Percentiles rank a stretch among this genome's conserved stretches.
Conservation (phyloP, 2,113 vertebrate genomes). For the Carettochelys insculpta region DNA sequence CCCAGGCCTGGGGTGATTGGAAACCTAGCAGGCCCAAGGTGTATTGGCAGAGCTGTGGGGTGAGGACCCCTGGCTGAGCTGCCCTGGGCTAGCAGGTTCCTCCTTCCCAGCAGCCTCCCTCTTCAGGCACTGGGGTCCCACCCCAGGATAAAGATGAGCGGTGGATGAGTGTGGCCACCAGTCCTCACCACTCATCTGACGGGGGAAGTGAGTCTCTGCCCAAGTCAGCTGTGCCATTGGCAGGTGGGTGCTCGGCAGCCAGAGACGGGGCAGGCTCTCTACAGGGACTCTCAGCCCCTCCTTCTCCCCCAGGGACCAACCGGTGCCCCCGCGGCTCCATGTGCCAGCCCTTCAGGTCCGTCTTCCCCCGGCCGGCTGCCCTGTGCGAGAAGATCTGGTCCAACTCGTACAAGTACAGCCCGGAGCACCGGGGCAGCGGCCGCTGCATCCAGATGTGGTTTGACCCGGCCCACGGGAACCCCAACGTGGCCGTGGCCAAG, state of each 20-base stretch:
- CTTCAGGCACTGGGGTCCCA: too few species aligned
- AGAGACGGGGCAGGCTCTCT: background rate
- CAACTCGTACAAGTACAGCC: conserved; percentile 83
- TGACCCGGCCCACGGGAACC: conserved; percentile 7
- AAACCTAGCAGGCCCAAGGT: too few species aligned
- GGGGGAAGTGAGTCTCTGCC: background rate
- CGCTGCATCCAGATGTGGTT: conserved; percentile 94
- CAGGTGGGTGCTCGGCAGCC: background rate
- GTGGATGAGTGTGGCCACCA: background rate
- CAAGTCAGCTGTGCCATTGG: too few species aligned
- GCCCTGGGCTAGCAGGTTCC: too few species aligned
- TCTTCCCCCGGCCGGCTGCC: conserved; percentile 79
- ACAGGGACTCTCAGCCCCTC: too few species aligned
- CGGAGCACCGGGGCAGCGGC: conserved; percentile 72
- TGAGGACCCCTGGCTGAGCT: too few species aligned
- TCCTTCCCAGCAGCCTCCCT: too few species aligned
- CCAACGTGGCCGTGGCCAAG: conserved; percentile 80
- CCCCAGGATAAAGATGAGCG: background rate
- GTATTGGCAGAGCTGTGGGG: too few species aligned
- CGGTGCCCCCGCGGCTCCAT: too few species aligned
- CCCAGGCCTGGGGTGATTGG: too few species aligned
- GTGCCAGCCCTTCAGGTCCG: conserved; percentile 75
- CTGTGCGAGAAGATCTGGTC: conserved; percentile 91
- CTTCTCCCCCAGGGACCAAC: conserved; percentile 75
- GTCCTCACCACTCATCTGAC: background rate